These are phyloP conservation scores for Acleris holmiana DNA, from an alignment of 2,888 invertebrate species.

Conservation along the genomic window DNA sequence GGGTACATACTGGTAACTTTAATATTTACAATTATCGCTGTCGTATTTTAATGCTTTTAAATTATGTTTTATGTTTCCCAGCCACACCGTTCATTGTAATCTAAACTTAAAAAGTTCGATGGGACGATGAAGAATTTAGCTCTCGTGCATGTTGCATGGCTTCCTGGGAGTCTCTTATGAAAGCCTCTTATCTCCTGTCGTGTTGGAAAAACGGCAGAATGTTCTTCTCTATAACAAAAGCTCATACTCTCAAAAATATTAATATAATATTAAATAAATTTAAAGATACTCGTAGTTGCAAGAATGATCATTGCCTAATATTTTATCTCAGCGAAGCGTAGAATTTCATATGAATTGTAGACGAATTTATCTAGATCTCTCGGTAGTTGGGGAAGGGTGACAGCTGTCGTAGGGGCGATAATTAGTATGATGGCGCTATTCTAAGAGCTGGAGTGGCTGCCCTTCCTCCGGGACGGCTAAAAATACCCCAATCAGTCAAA, in stretches of 20 bases:
- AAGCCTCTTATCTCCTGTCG: not conserved
- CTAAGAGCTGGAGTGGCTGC: slow-evolving; percentile 52
- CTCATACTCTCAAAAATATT: too few relatives aligned
- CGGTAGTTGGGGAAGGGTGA: slow-evolving; percentile 54
- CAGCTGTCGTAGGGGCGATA: slow-evolving; percentile 78
- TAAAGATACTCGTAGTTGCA: not conserved
- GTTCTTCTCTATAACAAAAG: too few relatives aligned
- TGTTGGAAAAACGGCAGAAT: too few relatives aligned
- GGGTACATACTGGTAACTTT: not conserved
- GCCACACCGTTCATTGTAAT: slow-evolving; percentile 1
- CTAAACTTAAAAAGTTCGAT: slow-evolving; percentile 5
- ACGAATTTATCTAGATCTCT: slow-evolving; percentile 62
- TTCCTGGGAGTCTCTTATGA: not conserved
- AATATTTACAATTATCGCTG: not conserved
- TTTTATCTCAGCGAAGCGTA: slow-evolving; percentile 44
- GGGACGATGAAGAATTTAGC: not conserved
- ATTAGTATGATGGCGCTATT: slow-evolving; percentile 80
- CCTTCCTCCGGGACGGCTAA: slow-evolving; percentile 66
- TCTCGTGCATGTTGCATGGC: not conserved
- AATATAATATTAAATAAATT: too few relatives aligned
- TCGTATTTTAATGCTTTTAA: too few relatives aligned
- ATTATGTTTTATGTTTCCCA: slow-evolving; percentile 7
- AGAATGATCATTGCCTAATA: slow-evolving; percentile 17
- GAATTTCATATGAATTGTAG: slow-evolving; percentile 65
- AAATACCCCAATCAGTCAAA: slow-evolving; percentile 82